These are phyloP conservation scores for Melanotaenia nigrans DNA, from an alignment of 2,797 vertebrate genomes.

Conservation along the genomic window DNA sequence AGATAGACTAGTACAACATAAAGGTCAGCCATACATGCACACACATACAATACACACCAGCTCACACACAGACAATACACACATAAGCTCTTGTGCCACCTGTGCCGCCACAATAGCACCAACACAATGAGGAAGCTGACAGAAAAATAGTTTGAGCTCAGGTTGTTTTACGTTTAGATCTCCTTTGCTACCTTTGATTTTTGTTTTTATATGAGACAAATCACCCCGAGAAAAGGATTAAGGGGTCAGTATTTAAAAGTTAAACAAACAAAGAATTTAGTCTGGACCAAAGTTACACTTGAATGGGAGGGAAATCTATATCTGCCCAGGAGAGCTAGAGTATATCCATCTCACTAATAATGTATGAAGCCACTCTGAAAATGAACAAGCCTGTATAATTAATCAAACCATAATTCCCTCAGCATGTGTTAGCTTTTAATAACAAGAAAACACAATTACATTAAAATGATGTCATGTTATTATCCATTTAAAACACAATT, in stretches of 20 bases:
- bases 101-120: conserved; percentile 72
- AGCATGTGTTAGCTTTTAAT: neutral
- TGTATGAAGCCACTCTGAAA: conserved; percentile 57
- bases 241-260: neutral
- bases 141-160: conserved; percentile 71
- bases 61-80: conserved; percentile 71
- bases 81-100: conserved; percentile 66
- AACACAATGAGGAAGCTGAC: conserved; percentile 82
- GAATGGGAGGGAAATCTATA: conserved; percentile 65
- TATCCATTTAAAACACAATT: neutral
- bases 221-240: neutral
- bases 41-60: conserved; percentile 55
- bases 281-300: conserved; percentile 30
- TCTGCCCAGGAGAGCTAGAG: conserved; percentile 55
- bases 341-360: conserved; percentile 67
- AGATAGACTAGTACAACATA: conserved; percentile 68
- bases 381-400: conserved; percentile 49
- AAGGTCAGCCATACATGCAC: conserved; percentile 51
- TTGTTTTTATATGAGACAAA: neutral
- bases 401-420: conserved; percentile 32
- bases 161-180: conserved; percentile 44
- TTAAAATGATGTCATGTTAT: neutral
- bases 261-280: neutral
- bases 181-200: neutral
- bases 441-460: neutral